Base-by-base conservation (phyloP, 2,113 vertebrate genomes). In the Aviceda subcristata region DNA sequence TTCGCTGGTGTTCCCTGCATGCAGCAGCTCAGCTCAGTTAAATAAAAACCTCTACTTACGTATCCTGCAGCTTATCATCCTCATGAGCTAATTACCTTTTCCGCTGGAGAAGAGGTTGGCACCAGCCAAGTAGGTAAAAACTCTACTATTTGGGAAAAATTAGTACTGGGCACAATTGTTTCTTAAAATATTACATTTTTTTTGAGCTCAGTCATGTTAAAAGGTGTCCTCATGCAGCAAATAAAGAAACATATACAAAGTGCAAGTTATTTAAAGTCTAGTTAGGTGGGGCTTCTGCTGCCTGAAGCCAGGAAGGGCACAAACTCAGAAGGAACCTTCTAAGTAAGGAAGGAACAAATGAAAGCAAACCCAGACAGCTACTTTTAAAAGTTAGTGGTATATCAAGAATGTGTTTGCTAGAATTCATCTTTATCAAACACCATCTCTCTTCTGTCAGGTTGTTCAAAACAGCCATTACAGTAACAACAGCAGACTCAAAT, bases 211-310 rank as follows among this genome's bases (percentile, higher is more conserved):
- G 11, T 88, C 85, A 85, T 73, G 87, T 97, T 97, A 96, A 86
- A 97, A 97, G 95, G 95, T 91, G 94, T 94, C 93, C 94, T 97
- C 96, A 97, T 83, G 96, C 96, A 98, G 97, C 94, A 98, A 93
- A 96, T 32, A 90, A 92, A 95, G 92, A 91, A 94, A 92, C 18
- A 57, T 90, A 94, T 96, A 98, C 92, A 97, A 98, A 98, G 98
- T 98, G 98, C 98, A 98, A 97, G 92, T 96, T 95, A 95, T 71
- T 92, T 95, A 46, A 87, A 93, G 45, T 93, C 92, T 97, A 92
- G 93, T 97, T 91, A 95, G 53, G 63, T 90, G 7, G 26, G 96
- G 86, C 90, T 97, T 97, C 97, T 97, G 92, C 96, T 97, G 90
- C 95, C 78, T 86, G 69, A 80, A 96, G 95, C 91, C 87, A 96